Conservation (phyloP, 1,140 invertebrate species). For the Leptonema lineaticorne region DNA sequence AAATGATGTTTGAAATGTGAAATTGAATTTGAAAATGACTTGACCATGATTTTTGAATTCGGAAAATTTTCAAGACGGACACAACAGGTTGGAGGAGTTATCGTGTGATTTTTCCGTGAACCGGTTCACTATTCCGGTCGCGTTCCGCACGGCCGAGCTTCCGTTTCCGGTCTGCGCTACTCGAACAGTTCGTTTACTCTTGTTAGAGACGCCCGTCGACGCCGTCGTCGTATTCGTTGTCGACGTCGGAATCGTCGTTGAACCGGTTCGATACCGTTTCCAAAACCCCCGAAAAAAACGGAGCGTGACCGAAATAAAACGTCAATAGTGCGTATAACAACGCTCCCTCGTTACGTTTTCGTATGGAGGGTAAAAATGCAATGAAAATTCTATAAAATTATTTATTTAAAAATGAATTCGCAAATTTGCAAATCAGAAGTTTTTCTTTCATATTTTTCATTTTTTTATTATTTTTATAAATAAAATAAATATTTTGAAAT, state of each 20-base stretch:
- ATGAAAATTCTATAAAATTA: too few species aligned
- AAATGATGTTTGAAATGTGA: too few species aligned
- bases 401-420: too few species aligned
- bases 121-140: conserved; percentile 8
- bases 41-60: too few species aligned
- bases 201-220: conserved; percentile 11
- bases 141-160: conserved; percentile 31
- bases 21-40: too few species aligned
- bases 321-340: background rate
- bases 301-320: conserved; percentile 7
- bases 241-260: background rate
- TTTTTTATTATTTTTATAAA: too few species aligned
- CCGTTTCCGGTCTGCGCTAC: conserved; percentile 26
- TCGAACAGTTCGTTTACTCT: conserved; percentile 37
- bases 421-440: too few species aligned
- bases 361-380: too few species aligned
- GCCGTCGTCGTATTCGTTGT: background rate
- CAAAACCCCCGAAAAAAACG: background rate
- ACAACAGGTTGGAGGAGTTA: background rate
- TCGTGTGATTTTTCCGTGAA: background rate
- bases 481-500: too few species aligned
- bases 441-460: too few species aligned
- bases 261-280: background rate
- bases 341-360: background rate
- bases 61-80: too few species aligned